phyloP scores from a whole-genome alignment of 2,888 invertebrate species.

The Drepana falcataria region DNA sequence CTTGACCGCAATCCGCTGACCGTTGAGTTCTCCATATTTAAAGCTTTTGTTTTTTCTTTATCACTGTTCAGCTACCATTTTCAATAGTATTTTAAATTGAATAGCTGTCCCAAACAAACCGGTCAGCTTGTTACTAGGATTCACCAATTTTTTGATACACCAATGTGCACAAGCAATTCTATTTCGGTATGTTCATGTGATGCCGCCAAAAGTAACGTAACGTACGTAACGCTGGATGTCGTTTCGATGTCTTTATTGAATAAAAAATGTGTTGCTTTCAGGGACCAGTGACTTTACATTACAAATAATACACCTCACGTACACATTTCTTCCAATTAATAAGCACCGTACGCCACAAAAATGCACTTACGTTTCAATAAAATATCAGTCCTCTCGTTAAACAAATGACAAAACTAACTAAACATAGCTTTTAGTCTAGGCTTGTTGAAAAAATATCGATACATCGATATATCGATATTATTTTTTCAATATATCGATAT shows the following conservation, averaged over 20 bases:
- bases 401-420: no score
- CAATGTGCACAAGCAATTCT: conserved; percentile 72
- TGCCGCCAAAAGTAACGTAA: conserved; percentile 74
- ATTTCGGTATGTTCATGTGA: conserved; percentile 69
- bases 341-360: no score
- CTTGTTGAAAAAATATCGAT: no score
- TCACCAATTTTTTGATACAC: conserved; percentile 31
- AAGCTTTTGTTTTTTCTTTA: conserved; percentile 11
- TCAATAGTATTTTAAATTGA: conserved; percentile 22
- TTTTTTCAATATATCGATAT: no score
- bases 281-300: neutral
- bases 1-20: conserved; percentile 81
- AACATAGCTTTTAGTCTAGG: no score
- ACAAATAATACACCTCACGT: neutral
- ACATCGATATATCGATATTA: no score
- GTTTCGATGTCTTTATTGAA: conserved; percentile 21
- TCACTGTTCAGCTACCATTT: conserved; percentile 32
- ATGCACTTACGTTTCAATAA: no score
- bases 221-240: conserved; percentile 13
- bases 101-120: conserved; percentile 32
- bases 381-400: no score
- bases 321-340: neutral
- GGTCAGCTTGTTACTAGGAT: conserved; percentile 37
- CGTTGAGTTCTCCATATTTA: conserved; percentile 61
- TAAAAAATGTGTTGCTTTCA: neutral